A percentile compares a stretch with the other conserved stretches of the same genome.
Conservation (phyloP, 30 jellyfish, hydroid and myxozoan genomes). For the Turritopsis dohrnii region DNA sequence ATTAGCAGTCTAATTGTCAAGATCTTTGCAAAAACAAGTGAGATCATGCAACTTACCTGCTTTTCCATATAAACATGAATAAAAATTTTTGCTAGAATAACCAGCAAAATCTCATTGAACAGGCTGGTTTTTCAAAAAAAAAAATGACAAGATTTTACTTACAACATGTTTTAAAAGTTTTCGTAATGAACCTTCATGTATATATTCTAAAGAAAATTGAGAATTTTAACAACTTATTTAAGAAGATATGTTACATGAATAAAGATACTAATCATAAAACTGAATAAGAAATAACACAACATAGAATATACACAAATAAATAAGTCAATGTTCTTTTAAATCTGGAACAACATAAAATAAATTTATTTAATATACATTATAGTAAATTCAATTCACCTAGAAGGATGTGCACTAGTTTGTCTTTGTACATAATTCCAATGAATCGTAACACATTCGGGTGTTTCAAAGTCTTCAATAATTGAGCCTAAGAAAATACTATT, state of each 20-base stretch:
- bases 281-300: neutral
- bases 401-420: slow-evolving; percentile 48
- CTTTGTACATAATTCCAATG: slow-evolving; percentile 79
- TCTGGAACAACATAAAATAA: too few relatives aligned
- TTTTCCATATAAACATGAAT: too few relatives aligned
- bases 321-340: too few relatives aligned
- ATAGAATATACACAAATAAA: neutral
- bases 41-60: too few relatives aligned
- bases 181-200: slow-evolving; percentile 74
- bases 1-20: too few relatives aligned
- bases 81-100: too few relatives aligned
- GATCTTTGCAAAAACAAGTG: too few relatives aligned
- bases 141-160: neutral
- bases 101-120: too few relatives aligned
- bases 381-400: slow-evolving; percentile 43
- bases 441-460: slow-evolving; percentile 79
- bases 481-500: slow-evolving; percentile 44
- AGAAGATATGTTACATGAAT: neutral
- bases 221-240: neutral
- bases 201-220: slow-evolving; percentile 55
- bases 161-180: slow-evolving; percentile 47
- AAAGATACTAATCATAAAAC: neutral
- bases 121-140: too few relatives aligned
- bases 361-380: neutral
- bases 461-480: slow-evolving; percentile 55